Evolutionary conservation across 30 jellyfish, hydroid and myxozoan genomes (phyloP).

Genomic region (Chrysaora quinquecirrha): DNA sequence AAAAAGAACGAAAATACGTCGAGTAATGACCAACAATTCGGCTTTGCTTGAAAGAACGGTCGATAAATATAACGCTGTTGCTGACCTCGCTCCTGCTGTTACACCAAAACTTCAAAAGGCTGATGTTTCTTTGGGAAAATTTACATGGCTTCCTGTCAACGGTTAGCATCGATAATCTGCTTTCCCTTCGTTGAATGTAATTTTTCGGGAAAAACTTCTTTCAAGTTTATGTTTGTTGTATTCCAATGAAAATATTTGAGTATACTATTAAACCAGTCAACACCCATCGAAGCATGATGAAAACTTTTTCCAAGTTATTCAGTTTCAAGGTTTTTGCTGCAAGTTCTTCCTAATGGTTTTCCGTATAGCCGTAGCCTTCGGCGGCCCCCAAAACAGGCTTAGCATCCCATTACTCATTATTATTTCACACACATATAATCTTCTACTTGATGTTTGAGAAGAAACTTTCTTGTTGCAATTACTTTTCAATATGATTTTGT

Average conservation of each 20-base stretch:
- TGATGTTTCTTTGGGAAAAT: neutral
- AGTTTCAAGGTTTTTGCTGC: too few relatives aligned
- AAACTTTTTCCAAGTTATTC: too few relatives aligned
- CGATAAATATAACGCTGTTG: neutral
- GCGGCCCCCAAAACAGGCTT: too few relatives aligned
- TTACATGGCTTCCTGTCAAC: slow-evolving; percentile 1
- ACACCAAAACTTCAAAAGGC: neutral
- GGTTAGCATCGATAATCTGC: slow-evolving; percentile 1
- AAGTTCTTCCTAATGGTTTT: too few relatives aligned
- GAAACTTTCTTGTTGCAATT: neutral
- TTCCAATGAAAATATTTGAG: too few relatives aligned
- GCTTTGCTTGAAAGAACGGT: slow-evolving; percentile 1
- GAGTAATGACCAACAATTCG: neutral
- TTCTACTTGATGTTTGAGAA: neutral
- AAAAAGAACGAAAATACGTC: neutral
- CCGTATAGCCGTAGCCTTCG: too few relatives aligned
- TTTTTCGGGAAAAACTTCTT: neutral
- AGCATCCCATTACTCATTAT: neutral
- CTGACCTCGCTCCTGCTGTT: slow-evolving; percentile 1
- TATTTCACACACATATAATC: neutral
- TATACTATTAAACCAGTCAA: too few relatives aligned
- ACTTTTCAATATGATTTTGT: neutral
- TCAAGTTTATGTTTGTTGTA: too few relatives aligned
- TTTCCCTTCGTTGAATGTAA: neutral
- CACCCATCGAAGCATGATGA: too few relatives aligned